Base-by-base conservation (phyloP, 2,888 invertebrate species). In the Cylindroiulus punctatus region DNA sequence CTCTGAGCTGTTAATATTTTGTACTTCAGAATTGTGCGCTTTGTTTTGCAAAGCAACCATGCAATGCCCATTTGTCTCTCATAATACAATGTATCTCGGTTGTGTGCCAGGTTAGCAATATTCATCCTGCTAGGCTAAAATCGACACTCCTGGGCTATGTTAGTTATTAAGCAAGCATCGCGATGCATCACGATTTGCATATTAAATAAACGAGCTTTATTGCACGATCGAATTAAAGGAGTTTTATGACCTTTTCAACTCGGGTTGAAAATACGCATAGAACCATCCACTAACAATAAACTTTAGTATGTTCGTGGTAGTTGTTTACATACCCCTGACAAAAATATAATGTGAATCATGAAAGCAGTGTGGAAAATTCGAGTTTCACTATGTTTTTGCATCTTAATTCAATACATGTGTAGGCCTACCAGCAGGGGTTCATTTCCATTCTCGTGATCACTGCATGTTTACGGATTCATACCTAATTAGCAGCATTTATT, bases 401-500 rank as follows among this genome's bases (percentile, higher is more conserved):
- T 5, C 42, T 8, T 44, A 44, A 14, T 44, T 44, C 0, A 8
- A 14, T 44, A 44, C 8, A 44, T 12, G 36, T 36, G 36, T 7
- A 36, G 36, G 3, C 36, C 36, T 36, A 36, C 17, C 14, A 3
- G 3, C 14, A 47, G n/a, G 5, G 52, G 52, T 52, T 19, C 26
- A 65, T 76, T 76, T 12, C 30, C 30, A 76, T 3, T 26, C 30
- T 14, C 30, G 30, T 76, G 76, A 30, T 17, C 30, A 3, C 30
- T 10, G 30, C 14, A 17, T 76, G 76, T 30, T 76, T 76, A 10
- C 30, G 26, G 12, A 30, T 30, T 76, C 30, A 14, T 76, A 14
- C 76, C 76, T 30, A 76, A 76, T 76, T 76, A 30, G 76, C 76
- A 76, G 17, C 30, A 76, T 76, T 76, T 76, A 76, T 30, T 76